Evolutionary conservation across 2,888 invertebrate genomes (phyloP).

Genomic region (Aphodius granarius): DNA sequence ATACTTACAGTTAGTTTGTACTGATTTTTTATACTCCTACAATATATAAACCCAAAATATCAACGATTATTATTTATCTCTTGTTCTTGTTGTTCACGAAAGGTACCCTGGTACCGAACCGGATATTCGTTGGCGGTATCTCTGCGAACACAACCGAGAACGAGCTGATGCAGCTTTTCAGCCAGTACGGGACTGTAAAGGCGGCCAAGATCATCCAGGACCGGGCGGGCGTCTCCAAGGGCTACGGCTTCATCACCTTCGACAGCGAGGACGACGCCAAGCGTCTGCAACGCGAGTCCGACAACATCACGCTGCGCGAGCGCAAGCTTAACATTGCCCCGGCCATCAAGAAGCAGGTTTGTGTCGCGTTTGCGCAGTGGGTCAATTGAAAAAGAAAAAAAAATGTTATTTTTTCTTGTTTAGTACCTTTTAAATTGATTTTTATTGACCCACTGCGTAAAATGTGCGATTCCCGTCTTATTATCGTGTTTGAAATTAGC

Average conservation of each 20-base stretch:
- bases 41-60: too few species aligned
- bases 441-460: background rate
- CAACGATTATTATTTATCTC: background rate
- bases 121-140: conserved; percentile 96
- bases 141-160: conserved; percentile 91
- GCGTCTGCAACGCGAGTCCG: conserved; percentile 71
- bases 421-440: background rate
- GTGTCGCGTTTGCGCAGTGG: background rate
- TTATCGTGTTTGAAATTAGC: background rate
- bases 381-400: background rate
- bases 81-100: too few species aligned
- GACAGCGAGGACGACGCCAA: conserved; percentile 86
- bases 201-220: conserved; percentile 95
- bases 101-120: conserved; percentile 88
- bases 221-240: conserved; percentile 92
- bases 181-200: conserved; percentile 85
- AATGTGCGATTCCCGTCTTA: background rate
- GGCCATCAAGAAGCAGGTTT: conserved; percentile 77
- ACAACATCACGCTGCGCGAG: conserved; percentile 76
- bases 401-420: conserved; percentile 9
- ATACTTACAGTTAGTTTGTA: background rate
- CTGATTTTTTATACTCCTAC: background rate
- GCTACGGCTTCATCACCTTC: conserved; percentile 84
- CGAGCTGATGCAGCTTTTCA: conserved; percentile 89
- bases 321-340: conserved; percentile 84